phyloP scores from a whole-genome alignment of 1,140 invertebrate genomes.

The Zaprionus gabonicus region DNA sequence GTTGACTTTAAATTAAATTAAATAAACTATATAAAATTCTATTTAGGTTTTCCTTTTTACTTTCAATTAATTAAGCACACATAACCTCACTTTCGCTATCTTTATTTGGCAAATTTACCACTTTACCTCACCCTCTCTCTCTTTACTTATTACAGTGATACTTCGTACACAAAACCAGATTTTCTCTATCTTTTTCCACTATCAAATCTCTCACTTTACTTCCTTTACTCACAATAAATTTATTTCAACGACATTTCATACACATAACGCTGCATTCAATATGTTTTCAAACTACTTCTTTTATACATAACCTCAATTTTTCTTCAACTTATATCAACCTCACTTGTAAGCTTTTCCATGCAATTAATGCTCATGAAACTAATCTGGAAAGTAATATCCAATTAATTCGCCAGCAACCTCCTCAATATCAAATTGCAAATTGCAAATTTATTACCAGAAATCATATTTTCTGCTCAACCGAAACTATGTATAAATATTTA shows the following conservation, averaged over 20 bases:
- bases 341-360: not conserved
- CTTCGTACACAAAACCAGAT: not conserved
- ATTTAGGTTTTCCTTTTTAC: no score
- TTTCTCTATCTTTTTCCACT: not conserved
- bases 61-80: not conserved
- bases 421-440: slow-evolving; percentile 13
- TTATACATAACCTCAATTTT: not conserved
- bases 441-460: slow-evolving; percentile 15
- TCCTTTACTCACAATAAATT: not conserved
- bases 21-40: no score
- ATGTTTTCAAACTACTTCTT: not conserved
- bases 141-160: not conserved
- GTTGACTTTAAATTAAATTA: no score
- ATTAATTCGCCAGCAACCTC: slow-evolving; percentile 6
- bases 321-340: not conserved
- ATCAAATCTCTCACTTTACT: not conserved
- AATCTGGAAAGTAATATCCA: not conserved
- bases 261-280: not conserved
- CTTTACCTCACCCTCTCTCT: no score
- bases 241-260: not conserved
- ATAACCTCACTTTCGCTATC: not conserved
- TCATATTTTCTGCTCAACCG: slow-evolving; percentile 1
- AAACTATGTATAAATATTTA: slow-evolving; percentile 23
- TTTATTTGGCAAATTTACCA: not conserved
- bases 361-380: not conserved